A percentile compares a stretch with the other conserved stretches of the same genome.
These are phyloP conservation scores for Glyphotaelius pellucidus DNA, from an alignment of 2,888 invertebrate genomes.

Conservation along the genomic window DNA sequence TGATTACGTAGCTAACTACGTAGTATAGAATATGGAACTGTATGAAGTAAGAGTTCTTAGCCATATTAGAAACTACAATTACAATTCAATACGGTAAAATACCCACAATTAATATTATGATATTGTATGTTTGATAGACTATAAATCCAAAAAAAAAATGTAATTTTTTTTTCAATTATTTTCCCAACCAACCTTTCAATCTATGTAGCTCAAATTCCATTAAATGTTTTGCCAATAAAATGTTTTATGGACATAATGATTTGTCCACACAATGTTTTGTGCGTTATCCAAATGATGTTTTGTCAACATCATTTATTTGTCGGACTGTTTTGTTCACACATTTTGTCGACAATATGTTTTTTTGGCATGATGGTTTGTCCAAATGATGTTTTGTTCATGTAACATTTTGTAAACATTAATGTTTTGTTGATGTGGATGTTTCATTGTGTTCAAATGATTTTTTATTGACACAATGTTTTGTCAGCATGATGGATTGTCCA, in stretches of 20 bases:
- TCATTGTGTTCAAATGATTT: too few relatives aligned
- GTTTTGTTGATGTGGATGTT: too few relatives aligned
- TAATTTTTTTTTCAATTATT: neutral
- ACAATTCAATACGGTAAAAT: neutral
- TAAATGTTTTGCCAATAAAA: neutral
- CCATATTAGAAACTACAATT: neutral
- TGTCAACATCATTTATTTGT: neutral
- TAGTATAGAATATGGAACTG: neutral
- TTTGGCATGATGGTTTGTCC: too few relatives aligned
- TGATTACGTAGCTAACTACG: neutral
- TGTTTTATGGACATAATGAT: neutral
- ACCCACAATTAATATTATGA: neutral
- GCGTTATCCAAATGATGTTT: neutral
- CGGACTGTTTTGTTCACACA: neutral
- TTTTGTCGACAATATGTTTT: neutral
- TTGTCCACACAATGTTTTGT: neutral
- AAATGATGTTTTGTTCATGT: neutral
- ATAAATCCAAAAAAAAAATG: neutral
- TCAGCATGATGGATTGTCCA: neutral
- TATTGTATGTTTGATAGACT: neutral
- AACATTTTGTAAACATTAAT: neutral
- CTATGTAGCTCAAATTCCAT: neutral
- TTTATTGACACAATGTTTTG: neutral
- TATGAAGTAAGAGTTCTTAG: neutral
- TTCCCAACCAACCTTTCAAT: neutral